Base-by-base conservation (phyloP, 2,888 invertebrate genomes). In the Caenorhabditis afra region DNA sequence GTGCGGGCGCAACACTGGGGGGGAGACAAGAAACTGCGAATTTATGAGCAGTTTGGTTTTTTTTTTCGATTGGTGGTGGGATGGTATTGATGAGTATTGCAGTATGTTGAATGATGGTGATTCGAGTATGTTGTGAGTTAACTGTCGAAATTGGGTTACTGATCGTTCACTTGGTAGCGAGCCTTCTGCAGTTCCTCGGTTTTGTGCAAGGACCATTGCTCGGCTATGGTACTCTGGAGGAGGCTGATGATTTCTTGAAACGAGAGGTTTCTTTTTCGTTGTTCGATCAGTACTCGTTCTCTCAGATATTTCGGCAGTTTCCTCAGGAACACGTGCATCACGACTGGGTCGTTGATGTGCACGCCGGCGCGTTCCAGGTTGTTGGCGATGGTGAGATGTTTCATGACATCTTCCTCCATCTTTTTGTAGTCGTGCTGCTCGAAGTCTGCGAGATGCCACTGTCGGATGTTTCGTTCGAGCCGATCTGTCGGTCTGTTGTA, bases 361-460 rank as follows among this genome's bases (percentile, higher is more conserved):
- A 49, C 10, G 10, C 20, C 18, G 18, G 1, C 3, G 1, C 18
- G n/a, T 49, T 2, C 18, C 18, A 49, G 20, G 16, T 14, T 18
- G 20, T 49, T 49, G 47, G 47, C 47, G 11, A 49, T 10, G 10
- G 4, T 18, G 10, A 49, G 12, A 18, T 49, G 47, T 49, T 11
- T n/a, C 47, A 49, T 49, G 3, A 49, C 47, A 11, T 49, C 47
- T 49, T 18, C 3, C 2, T 49, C 47, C 47, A 49, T 49, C 47
- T 18, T 2, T 3, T 49, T 18, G 11, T 5, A 18, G 47, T 49
- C 18, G 47, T 16, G 16, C 20, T 49, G 47, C 2, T 49, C 4
- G 47, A 49, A 49, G n/a, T n/a, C n/a, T n/a, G n/a, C n/a, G n/a
- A n/a, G n/a, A 11, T 1, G 4, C n/a, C 16, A 49, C 4, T 5